phyloP scores from a whole-genome alignment of 2,888 invertebrate genomes.

The Ichneumoninae sp. region DNA sequence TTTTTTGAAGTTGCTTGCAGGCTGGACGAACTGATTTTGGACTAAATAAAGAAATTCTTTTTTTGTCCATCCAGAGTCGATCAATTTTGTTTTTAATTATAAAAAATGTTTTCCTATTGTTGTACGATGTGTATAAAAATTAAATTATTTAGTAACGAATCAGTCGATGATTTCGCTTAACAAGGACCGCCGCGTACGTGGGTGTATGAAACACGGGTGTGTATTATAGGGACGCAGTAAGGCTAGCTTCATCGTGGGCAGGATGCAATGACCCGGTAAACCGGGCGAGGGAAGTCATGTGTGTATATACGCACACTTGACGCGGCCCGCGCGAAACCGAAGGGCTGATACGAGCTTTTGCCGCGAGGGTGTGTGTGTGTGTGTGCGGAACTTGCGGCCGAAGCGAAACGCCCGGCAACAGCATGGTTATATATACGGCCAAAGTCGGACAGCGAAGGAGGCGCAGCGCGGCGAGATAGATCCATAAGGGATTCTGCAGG shows the following conservation, averaged over 20 bases:
- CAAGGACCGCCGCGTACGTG: not conserved
- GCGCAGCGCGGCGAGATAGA: constrained; percentile 29
- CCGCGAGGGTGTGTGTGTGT: not conserved
- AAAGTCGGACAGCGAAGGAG: constrained; percentile 15
- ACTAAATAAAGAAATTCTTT: not conserved
- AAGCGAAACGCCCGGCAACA: constrained; percentile 17
- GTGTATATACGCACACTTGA: not conserved
- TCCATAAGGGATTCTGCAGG: constrained; percentile 58
- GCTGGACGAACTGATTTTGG: not conserved
- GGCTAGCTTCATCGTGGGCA: not conserved
- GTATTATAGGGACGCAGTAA: not conserved
- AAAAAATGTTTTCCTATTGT: not conserved
- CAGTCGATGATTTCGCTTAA: not conserved
- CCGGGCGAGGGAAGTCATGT: not conserved
- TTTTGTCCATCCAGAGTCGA: not conserved
- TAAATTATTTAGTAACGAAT: not conserved
- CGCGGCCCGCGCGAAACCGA: constrained; percentile 5
- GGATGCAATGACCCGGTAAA: constrained; percentile 43
- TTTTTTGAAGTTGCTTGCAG: not conserved
- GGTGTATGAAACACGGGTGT: not conserved
- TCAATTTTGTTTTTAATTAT: not conserved
- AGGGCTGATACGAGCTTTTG: not conserved
- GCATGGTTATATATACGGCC: not conserved
- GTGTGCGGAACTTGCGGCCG: constrained; percentile 15
- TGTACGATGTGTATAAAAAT: not conserved